Evolutionary conservation across 2,888 invertebrate species (phyloP).

Genomic region (Caprella mutica): DNA sequence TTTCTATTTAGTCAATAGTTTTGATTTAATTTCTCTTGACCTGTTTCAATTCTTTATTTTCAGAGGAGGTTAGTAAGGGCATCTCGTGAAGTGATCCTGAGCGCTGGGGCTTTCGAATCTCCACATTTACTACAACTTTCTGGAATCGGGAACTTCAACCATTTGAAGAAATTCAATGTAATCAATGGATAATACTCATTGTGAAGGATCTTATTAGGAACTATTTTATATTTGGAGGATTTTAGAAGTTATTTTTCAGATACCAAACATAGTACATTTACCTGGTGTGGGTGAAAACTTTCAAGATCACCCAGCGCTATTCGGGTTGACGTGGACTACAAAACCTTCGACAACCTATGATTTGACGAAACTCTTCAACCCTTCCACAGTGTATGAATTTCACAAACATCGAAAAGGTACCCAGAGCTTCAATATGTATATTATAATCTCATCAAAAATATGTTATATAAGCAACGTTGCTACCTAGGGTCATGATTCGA

Average conservation of each 20-base stretch:
- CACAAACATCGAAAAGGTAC: too few species aligned
- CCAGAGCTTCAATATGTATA: too few species aligned
- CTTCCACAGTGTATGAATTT: too few species aligned
- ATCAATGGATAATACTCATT: neutral
- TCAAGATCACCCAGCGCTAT: constrained; percentile 79
- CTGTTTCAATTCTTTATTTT: neutral
- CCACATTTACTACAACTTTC: constrained; percentile 28
- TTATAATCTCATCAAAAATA: too few species aligned
- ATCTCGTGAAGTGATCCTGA: constrained; percentile 21
- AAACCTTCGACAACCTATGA: too few species aligned
- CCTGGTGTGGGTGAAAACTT: constrained; percentile 67
- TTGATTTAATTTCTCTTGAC: neutral
- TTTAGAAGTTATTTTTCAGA: constrained; percentile 40
- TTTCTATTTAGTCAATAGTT: neutral
- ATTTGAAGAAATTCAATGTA: constrained; percentile 18
- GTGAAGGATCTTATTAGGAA: neutral
- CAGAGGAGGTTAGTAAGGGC: constrained; percentile 3
- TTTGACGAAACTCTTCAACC: too few species aligned
- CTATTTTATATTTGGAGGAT: constrained; percentile 3
- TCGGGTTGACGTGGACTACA: constrained; percentile 56
- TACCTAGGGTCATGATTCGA: too few species aligned
- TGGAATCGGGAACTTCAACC: constrained; percentile 21
- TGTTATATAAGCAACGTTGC: too few species aligned
- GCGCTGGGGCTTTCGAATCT: constrained; percentile 21
- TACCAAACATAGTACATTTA: constrained; percentile 67